Percentiles rank a stretch among this genome's conserved stretches.
phyloP scores from a whole-genome alignment of 2,113 vertebrate genomes.

The Antechinus flavipes region DNA sequence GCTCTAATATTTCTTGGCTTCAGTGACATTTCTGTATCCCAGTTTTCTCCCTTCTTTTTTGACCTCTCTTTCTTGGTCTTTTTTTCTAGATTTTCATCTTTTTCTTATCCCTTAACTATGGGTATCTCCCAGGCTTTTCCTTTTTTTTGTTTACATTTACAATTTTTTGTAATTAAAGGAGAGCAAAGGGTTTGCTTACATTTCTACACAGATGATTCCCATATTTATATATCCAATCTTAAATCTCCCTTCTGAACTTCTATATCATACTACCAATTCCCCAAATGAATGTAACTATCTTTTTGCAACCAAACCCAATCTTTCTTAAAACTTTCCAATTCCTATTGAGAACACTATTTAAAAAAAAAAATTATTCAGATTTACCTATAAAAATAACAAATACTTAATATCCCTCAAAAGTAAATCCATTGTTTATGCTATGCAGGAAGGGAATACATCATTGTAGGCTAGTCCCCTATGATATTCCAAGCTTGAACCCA shows the following conservation, averaged over 20 bases:
- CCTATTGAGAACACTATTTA: neutral
- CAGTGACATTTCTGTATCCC: neutral
- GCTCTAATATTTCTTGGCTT: neutral
- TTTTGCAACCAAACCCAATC: neutral
- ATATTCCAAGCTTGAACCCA: neutral
- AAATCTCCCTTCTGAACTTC: neutral
- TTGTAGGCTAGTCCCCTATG: neutral
- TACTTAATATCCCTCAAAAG: neutral
- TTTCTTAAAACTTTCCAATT: neutral
- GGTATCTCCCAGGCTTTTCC: neutral
- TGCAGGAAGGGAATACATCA: neutral
- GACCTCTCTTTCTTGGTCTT: neutral
- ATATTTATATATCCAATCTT: neutral
- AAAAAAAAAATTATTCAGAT: neutral
- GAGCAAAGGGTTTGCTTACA: neutral
- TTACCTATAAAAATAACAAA: neutral
- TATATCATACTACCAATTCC: neutral
- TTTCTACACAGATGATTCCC: neutral
- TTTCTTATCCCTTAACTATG: neutral
- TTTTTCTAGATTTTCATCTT: neutral
- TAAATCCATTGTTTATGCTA: neutral
- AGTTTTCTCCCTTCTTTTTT: neutral
- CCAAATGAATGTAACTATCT: neutral
- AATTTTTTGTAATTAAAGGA: no score
- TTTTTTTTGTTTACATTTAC: neutral